Base-by-base conservation (phyloP, 2,797 vertebrate species). In the Huso huso region DNA sequence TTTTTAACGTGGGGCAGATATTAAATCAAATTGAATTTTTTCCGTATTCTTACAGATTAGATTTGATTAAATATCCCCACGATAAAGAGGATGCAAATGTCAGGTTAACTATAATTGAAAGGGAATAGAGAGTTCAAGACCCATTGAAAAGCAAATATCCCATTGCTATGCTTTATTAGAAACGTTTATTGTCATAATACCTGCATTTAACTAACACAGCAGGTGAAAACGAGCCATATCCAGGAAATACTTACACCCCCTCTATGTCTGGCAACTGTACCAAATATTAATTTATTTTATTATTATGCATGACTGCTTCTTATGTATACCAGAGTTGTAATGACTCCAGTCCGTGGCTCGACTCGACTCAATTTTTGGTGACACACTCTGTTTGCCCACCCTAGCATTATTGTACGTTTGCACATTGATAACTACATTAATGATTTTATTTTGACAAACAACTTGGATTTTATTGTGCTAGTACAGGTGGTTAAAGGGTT, bases 1-100 rank as follows among this genome's bases (percentile, higher is more conserved):
- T 37, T 37, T 83, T 79, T 81, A 79, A 75, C 74, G 70, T 81
- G 82, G 78, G 75, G 75, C 70, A 74, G 77, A 76, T 84, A 86
- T 89, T 82, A 85, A 88, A 87, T 88, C 87, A 87, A 88, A 82
- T 78, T 83, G 82, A 84, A 86, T 81, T 80, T 80, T 74, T 83
- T 76, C 82, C 78, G 78, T 85, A 37, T 85, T 37, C 84, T 83
- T 88, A 83, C 80, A 84, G 84, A 87, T 88, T 82, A 83, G 77
- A 84, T 83, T 84, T 88, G 90, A 91, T 91, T 91, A 89, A 92
- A 90, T 89, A 86, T 89, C 86, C 86, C 72, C 81, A 77, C 74
- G 86, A 88, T 89, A 91, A 92, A 91, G 86, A 85, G 85, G 90
- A 88, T 87, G 90, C 90, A 92, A 93, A 93, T 91, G 89, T 93